Evolutionary conservation across 2,113 vertebrate genomes (phyloP), one percentile per base, ranked within the genome.

Genomic region (Columba livia): DNA sequence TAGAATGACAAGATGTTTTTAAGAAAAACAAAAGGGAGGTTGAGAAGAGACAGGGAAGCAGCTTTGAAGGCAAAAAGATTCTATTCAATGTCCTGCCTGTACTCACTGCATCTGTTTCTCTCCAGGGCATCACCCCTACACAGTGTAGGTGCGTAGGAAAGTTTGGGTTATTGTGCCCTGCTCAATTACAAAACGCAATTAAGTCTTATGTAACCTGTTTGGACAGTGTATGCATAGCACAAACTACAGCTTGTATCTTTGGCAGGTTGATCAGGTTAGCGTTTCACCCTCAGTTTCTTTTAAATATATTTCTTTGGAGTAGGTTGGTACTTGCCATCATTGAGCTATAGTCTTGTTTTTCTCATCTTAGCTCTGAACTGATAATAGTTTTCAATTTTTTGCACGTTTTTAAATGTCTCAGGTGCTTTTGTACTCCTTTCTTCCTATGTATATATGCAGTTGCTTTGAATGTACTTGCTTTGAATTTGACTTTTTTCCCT

Each of bases 51-150:
- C 29, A 42, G 53, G 40, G 62, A 94, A 95, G 42, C n/a, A 48
- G 54, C 85, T 95, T 95, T 90, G 91, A 94, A 96, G 88, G 60
- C 88, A 81, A 83, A 94, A 94, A 75, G 92, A 69, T 70, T 94
- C 47, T 75, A 38, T 93, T 94, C 95, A 79, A 90, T 81, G 90
- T 80, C 83, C 83, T 93, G 85, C 81, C 78, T 78, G 31, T 82
- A 50, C 58, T 85, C 74, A 65, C 26, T 50, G 11, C 60, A 82
- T 85, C 69, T 95, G 2, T 87, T 92, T 86, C 86, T 93, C 93
- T 91, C 32, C 81, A 87, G 94, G 91, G 88, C 79, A 94, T 96
- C 81, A 66, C 96, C 78, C 88, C 94, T 80, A 91, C 81, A 26
- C 71, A 50, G 12, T 6, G 31, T 53, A 74, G 47, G 5, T 73